Evolutionary conservation across 2,797 vertebrate species (phyloP).

Genomic region (Sparidentex hasta): DNA sequence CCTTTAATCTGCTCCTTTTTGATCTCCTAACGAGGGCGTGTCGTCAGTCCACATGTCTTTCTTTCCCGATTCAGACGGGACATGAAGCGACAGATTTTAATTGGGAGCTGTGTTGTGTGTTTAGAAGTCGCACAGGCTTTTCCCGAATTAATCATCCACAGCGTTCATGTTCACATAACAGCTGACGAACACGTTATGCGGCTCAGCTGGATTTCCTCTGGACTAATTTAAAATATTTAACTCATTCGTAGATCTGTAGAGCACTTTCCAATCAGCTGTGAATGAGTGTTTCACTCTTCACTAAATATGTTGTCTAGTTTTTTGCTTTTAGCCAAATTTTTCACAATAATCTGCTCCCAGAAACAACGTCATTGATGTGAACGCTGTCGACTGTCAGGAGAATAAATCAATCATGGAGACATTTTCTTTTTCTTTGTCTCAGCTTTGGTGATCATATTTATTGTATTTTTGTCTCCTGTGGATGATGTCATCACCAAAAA

Average conservation of each 20-base stretch:
- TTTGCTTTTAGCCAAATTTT: not conserved
- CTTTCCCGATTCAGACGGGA: not conserved
- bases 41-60: not conserved
- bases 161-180: no score
- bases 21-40: not conserved
- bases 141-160: no score
- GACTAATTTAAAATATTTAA: no score
- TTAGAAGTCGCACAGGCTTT: not conserved
- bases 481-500: no score
- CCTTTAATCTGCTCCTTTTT: not conserved
- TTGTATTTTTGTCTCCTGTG: no score
- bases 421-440: not conserved
- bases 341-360: not conserved
- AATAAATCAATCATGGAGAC: not conserved
- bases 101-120: conserved; percentile 3
- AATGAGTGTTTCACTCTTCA: not conserved
- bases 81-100: not conserved
- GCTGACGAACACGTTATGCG: no score
- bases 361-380: no score
- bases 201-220: no score
- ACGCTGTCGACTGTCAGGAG: not conserved
- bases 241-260: no score
- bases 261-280: not conserved
- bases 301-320: not conserved
- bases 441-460: no score